Base-by-base conservation (phyloP, 2,888 invertebrate genomes). In the Eremobia ochroleuca region DNA sequence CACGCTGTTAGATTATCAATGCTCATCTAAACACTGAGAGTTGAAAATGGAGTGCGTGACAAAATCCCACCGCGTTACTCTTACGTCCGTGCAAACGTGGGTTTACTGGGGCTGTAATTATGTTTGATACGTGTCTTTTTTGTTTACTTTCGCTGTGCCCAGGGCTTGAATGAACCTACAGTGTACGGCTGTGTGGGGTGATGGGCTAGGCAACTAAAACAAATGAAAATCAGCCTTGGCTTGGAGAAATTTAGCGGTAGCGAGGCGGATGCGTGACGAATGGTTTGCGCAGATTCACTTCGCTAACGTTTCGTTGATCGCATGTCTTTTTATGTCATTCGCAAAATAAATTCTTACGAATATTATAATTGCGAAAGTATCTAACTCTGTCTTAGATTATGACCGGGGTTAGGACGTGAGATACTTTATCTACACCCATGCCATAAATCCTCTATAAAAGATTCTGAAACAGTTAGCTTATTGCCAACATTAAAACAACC, bases 61-160 rank as follows among this genome's bases (percentile, higher is more conserved):
- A 25, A 52, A 52, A 52, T 52, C 25, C 52, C 3, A 52, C 25
- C 11, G 52, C 25, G 4, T 52, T 52, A 52, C 11, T 52, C 11
- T 52, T 25, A 1, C 52, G 11, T 9, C 25, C 52, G 25, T 25
- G 52, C n/a, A 55, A n/a, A 11, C 4, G 52, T n/a, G 52, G n/a
- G n/a, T 55, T 55, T 37, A 37, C 28, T 37, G 13, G 46, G 52
- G 18, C 8, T 43, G 61, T 61, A 52, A 77, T 77, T 77, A 43
- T 43, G 34, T 73, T 79, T 59, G 15, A 31, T 25, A 15, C 28
- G 43, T 52, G 25, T 40, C 21, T 58, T 49, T 8, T 28, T 13
- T 46, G 61, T 69, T 43, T 49, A 28, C 25, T 52, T 62, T 67
- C 2, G 6, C 3, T 5, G 8, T 46, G 25, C 43, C 25, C 28